These are phyloP conservation scores for Pediacus dermestoides DNA, from an alignment of 2,888 invertebrate genomes.

Conservation along the genomic window DNA sequence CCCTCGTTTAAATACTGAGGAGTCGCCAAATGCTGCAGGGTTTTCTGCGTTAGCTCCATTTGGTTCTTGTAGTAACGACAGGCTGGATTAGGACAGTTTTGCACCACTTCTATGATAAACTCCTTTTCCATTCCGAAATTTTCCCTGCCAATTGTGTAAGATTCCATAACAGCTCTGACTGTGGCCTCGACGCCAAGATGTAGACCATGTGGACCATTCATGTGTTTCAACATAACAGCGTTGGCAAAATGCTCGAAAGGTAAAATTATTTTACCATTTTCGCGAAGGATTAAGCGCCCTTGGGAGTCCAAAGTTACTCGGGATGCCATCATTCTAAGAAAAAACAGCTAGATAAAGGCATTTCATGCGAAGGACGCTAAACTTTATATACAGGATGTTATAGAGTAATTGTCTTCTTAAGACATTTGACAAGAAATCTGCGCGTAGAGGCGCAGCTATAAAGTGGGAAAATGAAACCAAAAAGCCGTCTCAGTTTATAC, in stretches of 20 bases:
- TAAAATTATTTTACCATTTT: conserved; percentile 84
- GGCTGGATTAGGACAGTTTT: conserved; percentile 83
- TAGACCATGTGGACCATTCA: conserved; percentile 83
- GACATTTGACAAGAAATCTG: too few species aligned
- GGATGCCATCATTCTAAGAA: conserved; percentile 78
- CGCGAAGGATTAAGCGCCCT: conserved; percentile 75
- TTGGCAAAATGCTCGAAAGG: conserved; percentile 89
- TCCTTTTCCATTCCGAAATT: conserved; percentile 88
- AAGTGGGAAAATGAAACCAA: too few species aligned
- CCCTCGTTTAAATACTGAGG: conserved; percentile 47
- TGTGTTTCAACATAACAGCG: conserved; percentile 86
- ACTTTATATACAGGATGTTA: too few species aligned
- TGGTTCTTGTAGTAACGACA: conserved; percentile 86
- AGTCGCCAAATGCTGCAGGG: conserved; percentile 64
- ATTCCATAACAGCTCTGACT: conserved; percentile 80
- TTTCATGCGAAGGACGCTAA: too few species aligned
- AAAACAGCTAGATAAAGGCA: too few species aligned
- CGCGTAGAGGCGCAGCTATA: too few species aligned
- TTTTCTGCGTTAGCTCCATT: conserved; percentile 69
- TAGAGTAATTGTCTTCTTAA: too few species aligned
- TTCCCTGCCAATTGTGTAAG: conserved; percentile 78
- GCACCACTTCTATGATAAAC: conserved; percentile 83
- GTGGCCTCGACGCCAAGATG: conserved; percentile 82
- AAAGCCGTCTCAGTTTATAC: too few species aligned
- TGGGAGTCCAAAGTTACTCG: conserved; percentile 79